phyloP scores from a whole-genome alignment of 2,888 invertebrate species.

The Dexiosoma caninum region DNA sequence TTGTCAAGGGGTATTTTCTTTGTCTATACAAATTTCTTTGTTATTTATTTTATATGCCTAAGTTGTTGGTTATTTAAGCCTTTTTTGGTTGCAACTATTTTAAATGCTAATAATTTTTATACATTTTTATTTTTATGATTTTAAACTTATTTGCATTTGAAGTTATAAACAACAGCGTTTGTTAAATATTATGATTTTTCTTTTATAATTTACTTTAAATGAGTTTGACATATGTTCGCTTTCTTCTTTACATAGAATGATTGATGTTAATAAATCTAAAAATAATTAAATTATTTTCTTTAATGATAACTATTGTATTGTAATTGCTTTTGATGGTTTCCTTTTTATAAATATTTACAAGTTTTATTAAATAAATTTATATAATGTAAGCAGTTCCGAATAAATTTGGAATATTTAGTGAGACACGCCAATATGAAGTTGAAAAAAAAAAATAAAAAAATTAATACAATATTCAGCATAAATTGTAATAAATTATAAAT shows the following conservation, averaged over 20 bases:
- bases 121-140: not conserved
- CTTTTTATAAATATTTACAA: not conserved
- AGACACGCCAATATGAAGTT: not conserved
- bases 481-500: too few species aligned
- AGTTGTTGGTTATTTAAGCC: slow-evolving; percentile 45
- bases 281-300: slow-evolving; percentile 9
- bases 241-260: slow-evolving; percentile 22
- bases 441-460: not conserved
- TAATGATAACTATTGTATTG: not conserved
- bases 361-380: not conserved
- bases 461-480: too few species aligned
- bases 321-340: not conserved
- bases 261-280: slow-evolving; percentile 26
- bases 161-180: slow-evolving; percentile 5
- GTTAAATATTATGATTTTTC: not conserved
- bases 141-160: not conserved
- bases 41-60: slow-evolving; percentile 1
- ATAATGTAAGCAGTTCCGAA: not conserved
- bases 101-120: slow-evolving; percentile 41
- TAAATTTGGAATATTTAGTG: not conserved
- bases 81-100: slow-evolving; percentile 27
- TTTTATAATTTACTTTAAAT: not conserved
- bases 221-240: slow-evolving; percentile 16
- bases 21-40: slow-evolving; percentile 16
- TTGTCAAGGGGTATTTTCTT: not conserved